These are phyloP conservation scores for Pseudomugil tenellus DNA, from an alignment of 2,797 vertebrate genomes.

Conservation along the genomic window DNA sequence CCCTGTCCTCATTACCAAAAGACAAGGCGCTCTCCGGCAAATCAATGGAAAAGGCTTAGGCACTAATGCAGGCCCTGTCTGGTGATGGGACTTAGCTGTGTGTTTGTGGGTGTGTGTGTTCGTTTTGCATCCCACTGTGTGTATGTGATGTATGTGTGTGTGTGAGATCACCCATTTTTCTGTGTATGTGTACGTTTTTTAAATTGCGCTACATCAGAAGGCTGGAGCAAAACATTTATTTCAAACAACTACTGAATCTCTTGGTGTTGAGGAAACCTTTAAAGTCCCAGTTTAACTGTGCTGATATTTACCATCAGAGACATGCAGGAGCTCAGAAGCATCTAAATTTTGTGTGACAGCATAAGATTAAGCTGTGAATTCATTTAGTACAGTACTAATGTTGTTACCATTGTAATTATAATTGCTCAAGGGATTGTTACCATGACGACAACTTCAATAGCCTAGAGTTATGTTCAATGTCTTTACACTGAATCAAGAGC, in stretches of 20 bases:
- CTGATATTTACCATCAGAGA: constrained; percentile 68
- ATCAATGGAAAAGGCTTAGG: constrained; percentile 82
- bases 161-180: constrained; percentile 28
- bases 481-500: constrained; percentile 35
- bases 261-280: constrained; percentile 49
- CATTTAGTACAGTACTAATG: constrained; percentile 49
- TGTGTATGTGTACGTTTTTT: constrained; percentile 49
- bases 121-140: constrained; percentile 33
- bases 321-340: constrained; percentile 49
- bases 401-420: constrained; percentile 52
- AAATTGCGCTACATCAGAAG: constrained; percentile 55
- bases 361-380: constrained; percentile 66
- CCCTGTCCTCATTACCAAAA: constrained; percentile 83
- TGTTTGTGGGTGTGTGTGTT: constrained; percentile 24
- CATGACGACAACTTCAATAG: constrained; percentile 63
- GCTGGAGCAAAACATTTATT: constrained; percentile 59
- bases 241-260: constrained; percentile 43
- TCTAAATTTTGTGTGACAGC: constrained; percentile 74
- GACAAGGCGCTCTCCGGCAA: constrained; percentile 80
- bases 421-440: constrained; percentile 64
- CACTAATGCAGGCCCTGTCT: constrained; percentile 71
- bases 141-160: constrained; percentile 25
- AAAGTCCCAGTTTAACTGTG: constrained; percentile 49
- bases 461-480: constrained; percentile 62
- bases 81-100: constrained; percentile 60